Evolutionary conservation across 92 coral and sea anemone species (phyloP), one percentile per base, ranked within the genome.

Genomic region (Metridium senile): DNA sequence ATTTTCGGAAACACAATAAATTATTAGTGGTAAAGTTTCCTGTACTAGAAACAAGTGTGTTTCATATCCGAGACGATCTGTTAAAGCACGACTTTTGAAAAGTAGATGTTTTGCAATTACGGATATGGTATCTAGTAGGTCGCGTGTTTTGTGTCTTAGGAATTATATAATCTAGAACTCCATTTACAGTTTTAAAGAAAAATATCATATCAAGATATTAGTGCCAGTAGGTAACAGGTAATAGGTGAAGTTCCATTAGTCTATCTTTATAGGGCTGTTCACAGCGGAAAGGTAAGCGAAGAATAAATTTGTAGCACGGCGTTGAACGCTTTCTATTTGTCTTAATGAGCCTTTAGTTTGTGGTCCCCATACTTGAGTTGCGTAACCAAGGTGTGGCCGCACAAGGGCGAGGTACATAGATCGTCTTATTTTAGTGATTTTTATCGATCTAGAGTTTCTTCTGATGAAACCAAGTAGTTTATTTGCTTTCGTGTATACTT

Each of bases 351-450:
- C 66, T 28, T 23, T 58, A 1, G 70, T 54, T 10, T 56, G 79
- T n/a, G 79, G 54, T 7, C 69, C 33, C 79, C 58, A 74, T 23
- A 75, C 58, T 27, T 75, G 56, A 25, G 56, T 75, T 27, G 80
- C 80, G 29, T 33, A 76, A 39, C 79, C 78, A 1, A 77, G 72
- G 22, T 58, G 83, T 0, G 66, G 47, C 0, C 88, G 77, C 18
- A 68, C 83, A 33, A 83, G 51, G 26, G 82, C 58, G 11, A 82
- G 57, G 59, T 62, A 82, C 57, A 75, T 13, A 1, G 75, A 2
- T 1, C 82, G 61, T 22, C 79, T 27, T 9, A 52, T 72, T 28
- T 34, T 21, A 20, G 53, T 21, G 57, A 45, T 58, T 33, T 68
- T 35, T 25, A 74, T 75, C 8, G 31, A 43, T 34, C 49, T 54